Percentiles rank a stretch among this genome's conserved stretches.
Evolutionary conservation across 2,797 vertebrate genomes (phyloP).

Genomic region (Siniperca undulata): DNA sequence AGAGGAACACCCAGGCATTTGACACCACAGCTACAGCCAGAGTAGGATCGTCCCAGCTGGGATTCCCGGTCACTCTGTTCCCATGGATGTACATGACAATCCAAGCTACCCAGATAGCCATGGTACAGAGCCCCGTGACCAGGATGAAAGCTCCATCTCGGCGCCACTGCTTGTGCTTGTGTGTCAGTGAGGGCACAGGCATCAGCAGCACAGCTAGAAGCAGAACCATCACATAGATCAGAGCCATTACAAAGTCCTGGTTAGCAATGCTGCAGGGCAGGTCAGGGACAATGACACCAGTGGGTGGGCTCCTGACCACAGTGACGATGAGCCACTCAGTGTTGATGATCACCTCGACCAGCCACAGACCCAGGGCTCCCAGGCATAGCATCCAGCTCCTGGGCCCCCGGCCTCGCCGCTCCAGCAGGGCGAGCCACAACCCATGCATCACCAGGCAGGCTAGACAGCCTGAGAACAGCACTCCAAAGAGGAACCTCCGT

Average conservation of each 20-base stretch:
- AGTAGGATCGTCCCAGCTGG: constrained; percentile 91
- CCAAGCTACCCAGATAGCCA: constrained; percentile 92
- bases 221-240: constrained; percentile 93
- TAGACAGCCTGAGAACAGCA: constrained; percentile 91
- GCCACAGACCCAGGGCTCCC: constrained; percentile 86
- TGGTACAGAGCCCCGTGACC: constrained; percentile 84
- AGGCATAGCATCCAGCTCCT: constrained; percentile 87
- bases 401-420: constrained; percentile 81
- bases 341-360: constrained; percentile 94
- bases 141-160: constrained; percentile 88
- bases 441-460: constrained; percentile 91
- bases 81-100: constrained; percentile 90
- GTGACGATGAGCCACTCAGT: constrained; percentile 94
- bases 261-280: constrained; percentile 86
- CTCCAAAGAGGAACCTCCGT: constrained; percentile 92
- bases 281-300: background rate
- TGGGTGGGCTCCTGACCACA: constrained; percentile 64
- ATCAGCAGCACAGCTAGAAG: constrained; percentile 83
- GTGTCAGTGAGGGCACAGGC: constrained; percentile 83
- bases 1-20: constrained; percentile 90
- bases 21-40: constrained; percentile 90
- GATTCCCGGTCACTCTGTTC: constrained; percentile 75
- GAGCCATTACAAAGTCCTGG: constrained; percentile 91
- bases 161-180: constrained; percentile 87
- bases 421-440: constrained; percentile 87